Evolutionary conservation across 2,797 vertebrate genomes (phyloP), one percentile per base, ranked within the genome.

Genomic region (Notolabrus celidotus): DNA sequence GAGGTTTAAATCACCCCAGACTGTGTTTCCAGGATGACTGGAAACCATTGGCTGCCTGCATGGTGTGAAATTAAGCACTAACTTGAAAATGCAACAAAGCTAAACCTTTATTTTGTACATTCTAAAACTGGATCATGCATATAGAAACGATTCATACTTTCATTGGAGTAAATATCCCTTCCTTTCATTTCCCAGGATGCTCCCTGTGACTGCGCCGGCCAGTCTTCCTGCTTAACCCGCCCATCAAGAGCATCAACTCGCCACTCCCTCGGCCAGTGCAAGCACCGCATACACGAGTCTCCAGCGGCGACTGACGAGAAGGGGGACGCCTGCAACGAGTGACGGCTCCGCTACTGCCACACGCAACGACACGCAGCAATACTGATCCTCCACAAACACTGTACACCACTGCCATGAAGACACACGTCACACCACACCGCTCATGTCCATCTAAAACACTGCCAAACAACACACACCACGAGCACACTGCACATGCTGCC

Each of bases 131-230:
- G 36, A 14, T 36, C 3, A 31, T 6, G 10, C 36, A 11, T 36
- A 1, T 38, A 16, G n/a, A 36, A 33, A n/a, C 8, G 3, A 39
- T 38, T 36, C 2, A 55, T 16, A 27, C 46, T 25, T 12, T 3
- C 25, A 41, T 33, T 23, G 43, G 10, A n/a, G 23, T 4, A 46
- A 59, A 62, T 16, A n/a, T 43, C 2, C 43, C 0, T 5, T 33
- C 3, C 55, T 68, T 56, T 45, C 83, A 71, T 83, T 88, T 92
- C 80, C 66, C 88, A 99, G 98, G 97, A 99, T 63, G 85, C 84
- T n/a, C 88, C 95, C 14, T 99, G 97, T 82, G 97, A 98, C 89
- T 99, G 98, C 60, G 94, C 91, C 23, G 88, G 93, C 60, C 97
- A 97, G 90, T 94, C 96, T 15, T 90, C 96, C 80, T 98, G 96